Base-by-base conservation (phyloP, 2,797 vertebrate species). In the Neostethus bicornis region DNA sequence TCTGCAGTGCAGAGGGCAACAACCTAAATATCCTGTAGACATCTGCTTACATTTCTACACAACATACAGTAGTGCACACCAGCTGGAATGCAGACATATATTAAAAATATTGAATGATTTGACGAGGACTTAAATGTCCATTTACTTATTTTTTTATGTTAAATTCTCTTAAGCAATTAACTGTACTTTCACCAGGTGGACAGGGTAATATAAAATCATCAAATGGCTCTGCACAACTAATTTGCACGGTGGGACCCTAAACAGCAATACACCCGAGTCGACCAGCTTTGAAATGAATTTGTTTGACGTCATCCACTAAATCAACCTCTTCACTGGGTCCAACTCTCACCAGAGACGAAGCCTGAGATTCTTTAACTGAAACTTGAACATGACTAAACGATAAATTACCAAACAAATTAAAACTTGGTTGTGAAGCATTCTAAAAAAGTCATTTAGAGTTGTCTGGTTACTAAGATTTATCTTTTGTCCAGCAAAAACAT, bases 11-110 rank as follows among this genome's bases (percentile, higher is more conserved):
- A 16, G 11, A 3, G n/a, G 43, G 26, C 24, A 55, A 54, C 25
- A 41, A 31, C 49, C 29, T 53, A 37, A 52, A 51, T 29, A 61
- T 28, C 23, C 25, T 23, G 6, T 45, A 59, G 41, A 29, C 41
- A 21, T 61, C 24, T 38, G 25, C 28, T 24, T 4, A 14, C 35
- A 23, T 11, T 5, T 11, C 32, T 12, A 43, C 2, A 11, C 19
- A 1, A 41, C 5, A 39, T 4, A 20, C 8, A 10, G 17, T 10
- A 17, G 37, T 39, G 16, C 7, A 39, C 17, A 10, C 19, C 12
- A 17, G 35, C 6, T 5, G 5, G 16, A 16, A 7, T 17, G 39
- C 39, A 10, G 11, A 11, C 9, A 41, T 5, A 20, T 20, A 14
- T 32, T 4, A 9, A n/a, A 28, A 29, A 2, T 11, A 8, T 9